Conservation (phyloP, 2,888 invertebrate genomes). For the Abscondita cerata region DNA sequence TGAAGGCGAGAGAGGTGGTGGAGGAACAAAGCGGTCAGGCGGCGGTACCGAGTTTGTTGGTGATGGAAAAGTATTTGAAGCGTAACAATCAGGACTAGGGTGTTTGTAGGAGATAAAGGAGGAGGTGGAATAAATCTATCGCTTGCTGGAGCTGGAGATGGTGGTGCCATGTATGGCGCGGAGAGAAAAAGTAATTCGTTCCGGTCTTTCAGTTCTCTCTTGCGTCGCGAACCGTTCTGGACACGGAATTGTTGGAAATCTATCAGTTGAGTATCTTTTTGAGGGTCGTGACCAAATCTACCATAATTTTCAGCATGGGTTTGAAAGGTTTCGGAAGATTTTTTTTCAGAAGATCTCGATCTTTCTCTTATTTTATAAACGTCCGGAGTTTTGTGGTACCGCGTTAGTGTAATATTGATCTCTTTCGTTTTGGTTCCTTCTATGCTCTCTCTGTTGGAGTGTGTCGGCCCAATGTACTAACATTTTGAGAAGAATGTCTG, state of each 20-base stretch:
- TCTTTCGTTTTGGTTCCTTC: constrained; percentile 53
- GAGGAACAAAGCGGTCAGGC: constrained; percentile 64
- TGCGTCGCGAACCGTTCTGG: constrained; percentile 55
- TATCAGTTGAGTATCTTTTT: constrained; percentile 41
- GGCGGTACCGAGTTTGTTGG: constrained; percentile 60
- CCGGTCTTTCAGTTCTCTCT: constrained; percentile 45
- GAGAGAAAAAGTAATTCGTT: constrained; percentile 48
- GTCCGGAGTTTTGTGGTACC: constrained; percentile 49
- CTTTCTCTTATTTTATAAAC: constrained; percentile 52
- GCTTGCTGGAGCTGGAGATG: constrained; percentile 64
- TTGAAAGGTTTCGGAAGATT: constrained; percentile 52
- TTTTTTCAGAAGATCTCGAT: constrained; percentile 50
- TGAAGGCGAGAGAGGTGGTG: constrained; percentile 56
- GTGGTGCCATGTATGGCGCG: constrained; percentile 62
- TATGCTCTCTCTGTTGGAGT: constrained; percentile 51
- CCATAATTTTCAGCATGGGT: constrained; percentile 50
- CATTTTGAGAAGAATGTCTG: constrained; percentile 44
- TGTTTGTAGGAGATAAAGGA: constrained; percentile 67
- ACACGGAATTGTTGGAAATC: constrained; percentile 56
- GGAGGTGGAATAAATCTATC: constrained; percentile 68
- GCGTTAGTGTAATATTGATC: constrained; percentile 46
- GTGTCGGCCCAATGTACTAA: constrained; percentile 49
- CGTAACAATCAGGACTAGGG: constrained; percentile 66
- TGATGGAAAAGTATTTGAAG: constrained; percentile 61
- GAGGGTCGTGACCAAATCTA: constrained; percentile 34